A percentile compares a stretch with the other conserved stretches of the same genome.
Conservation (phyloP, 2,797 vertebrate species). For the Eulemur mongoz region DNA sequence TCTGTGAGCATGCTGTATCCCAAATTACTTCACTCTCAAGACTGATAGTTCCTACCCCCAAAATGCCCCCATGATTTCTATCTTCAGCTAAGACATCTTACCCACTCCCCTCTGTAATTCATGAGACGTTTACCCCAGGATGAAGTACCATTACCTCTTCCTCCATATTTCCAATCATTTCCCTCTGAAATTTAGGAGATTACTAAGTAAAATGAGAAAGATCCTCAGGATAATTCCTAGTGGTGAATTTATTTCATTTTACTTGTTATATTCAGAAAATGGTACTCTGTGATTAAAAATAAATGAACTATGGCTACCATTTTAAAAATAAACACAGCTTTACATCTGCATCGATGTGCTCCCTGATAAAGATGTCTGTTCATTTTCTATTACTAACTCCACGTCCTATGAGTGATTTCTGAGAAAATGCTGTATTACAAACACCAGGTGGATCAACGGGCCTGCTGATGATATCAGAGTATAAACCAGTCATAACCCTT, state of each 20-base stretch:
- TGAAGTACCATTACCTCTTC: neutral
- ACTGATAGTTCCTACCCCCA: neutral
- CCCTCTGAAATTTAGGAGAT: neutral
- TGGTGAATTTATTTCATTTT: neutral
- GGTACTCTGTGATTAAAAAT: neutral
- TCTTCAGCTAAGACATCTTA: neutral
- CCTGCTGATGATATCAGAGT: neutral
- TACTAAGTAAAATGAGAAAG: neutral
- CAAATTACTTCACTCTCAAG: neutral
- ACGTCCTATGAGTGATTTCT: neutral
- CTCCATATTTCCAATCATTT: neutral
- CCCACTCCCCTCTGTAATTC: too few relatives aligned
- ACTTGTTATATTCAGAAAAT: neutral
- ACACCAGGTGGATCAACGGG: neutral
- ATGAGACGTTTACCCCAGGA: neutral
- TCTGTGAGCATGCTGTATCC: neutral
- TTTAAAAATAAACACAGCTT: neutral
- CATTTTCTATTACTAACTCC: neutral
- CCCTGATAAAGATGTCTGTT: neutral
- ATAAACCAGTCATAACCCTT: slow-evolving; percentile 6
- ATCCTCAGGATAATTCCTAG: neutral
- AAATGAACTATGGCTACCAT: neutral
- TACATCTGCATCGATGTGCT: neutral
- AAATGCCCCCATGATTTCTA: neutral
- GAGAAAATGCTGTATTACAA: neutral